These are phyloP conservation scores for Pogonus chalceus DNA, from an alignment of 1,140 invertebrate genomes.

Conservation along the genomic window DNA sequence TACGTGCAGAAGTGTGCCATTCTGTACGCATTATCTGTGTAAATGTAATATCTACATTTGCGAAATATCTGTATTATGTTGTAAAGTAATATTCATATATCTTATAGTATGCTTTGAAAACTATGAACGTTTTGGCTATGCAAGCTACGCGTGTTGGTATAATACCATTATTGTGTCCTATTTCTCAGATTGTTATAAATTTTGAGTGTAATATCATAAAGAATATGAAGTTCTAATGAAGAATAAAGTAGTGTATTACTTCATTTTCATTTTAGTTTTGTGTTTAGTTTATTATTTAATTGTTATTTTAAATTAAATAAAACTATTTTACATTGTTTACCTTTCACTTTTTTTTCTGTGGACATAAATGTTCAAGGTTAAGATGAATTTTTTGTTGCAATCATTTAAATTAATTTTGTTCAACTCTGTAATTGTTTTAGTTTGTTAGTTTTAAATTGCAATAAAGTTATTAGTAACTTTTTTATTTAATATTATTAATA, in stretches of 20 bases:
- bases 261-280: neutral
- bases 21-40: neutral
- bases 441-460: too few relatives aligned
- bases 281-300: neutral
- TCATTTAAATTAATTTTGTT: neutral
- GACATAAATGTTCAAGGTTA: neutral
- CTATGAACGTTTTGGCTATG: neutral
- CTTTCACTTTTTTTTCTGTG: too few relatives aligned
- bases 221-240: neutral
- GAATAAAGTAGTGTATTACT: neutral
- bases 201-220: neutral
- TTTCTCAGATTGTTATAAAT: neutral
- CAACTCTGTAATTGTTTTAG: too few relatives aligned
- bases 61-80: neutral
- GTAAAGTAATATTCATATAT: too few relatives aligned
- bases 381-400: neutral
- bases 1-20: neutral
- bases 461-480: too few relatives aligned
- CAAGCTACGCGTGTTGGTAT: neutral
- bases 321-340: neutral
- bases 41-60: neutral
- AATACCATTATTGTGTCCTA: neutral
- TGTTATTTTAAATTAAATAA: neutral
- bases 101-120: neutral
- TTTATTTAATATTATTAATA: too few relatives aligned